These are phyloP conservation scores for Nasonia giraulti DNA, from an alignment of 1,140 invertebrate species.

Conservation along the genomic window DNA sequence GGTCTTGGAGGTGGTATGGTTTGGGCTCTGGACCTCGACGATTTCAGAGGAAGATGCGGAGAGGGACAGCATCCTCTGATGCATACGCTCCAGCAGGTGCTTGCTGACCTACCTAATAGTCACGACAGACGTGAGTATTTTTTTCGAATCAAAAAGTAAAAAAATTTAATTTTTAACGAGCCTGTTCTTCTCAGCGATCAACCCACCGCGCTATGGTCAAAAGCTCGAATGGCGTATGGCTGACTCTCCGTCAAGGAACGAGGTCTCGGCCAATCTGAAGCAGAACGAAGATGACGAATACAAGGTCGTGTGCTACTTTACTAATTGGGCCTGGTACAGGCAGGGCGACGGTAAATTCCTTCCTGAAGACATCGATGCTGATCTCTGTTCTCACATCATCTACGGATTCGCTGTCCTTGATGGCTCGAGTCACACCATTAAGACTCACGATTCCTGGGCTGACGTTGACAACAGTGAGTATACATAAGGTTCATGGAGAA, in stretches of 20 bases:
- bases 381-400: constrained; percentile 81
- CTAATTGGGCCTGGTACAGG: constrained; percentile 80
- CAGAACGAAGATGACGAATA: constrained; percentile 61
- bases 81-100: constrained; percentile 80
- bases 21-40: constrained; percentile 85
- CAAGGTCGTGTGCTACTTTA: constrained; percentile 80
- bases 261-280: not conserved
- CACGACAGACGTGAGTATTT: constrained; percentile 64
- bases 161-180: not conserved
- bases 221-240: constrained; percentile 60
- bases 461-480: constrained; percentile 77
- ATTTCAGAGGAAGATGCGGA: constrained; percentile 78
- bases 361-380: constrained; percentile 78
- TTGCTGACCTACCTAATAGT: constrained; percentile 73
- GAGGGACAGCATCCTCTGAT: constrained; percentile 85
- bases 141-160: not conserved
- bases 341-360: constrained; percentile 77
- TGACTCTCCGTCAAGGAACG: not conserved
- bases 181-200: constrained; percentile 59
- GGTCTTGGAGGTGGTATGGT: constrained; percentile 91
- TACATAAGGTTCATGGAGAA: not conserved
- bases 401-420: constrained; percentile 82
- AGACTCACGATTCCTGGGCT: constrained; percentile 79
- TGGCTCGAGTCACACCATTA: constrained; percentile 73
- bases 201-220: constrained; percentile 59